phyloP scores from a whole-genome alignment of 2,113 vertebrate genomes.

The Ctenomys sociabilis region DNA sequence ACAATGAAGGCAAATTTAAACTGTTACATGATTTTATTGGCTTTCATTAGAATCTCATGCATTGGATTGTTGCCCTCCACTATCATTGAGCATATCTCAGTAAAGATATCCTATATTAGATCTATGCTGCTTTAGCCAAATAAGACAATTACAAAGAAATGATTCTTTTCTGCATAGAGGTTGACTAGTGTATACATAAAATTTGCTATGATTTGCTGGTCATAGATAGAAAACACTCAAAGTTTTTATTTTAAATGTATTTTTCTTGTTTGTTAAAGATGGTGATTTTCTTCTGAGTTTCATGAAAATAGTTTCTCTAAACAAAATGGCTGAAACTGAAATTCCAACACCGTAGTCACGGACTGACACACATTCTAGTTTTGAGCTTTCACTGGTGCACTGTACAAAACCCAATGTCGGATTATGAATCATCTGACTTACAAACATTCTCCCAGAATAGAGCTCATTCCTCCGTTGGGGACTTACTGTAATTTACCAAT shows the following conservation, averaged over 20 bases:
- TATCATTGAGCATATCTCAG: not conserved
- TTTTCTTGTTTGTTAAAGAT: slow-evolving; percentile 18
- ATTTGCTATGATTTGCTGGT: not conserved
- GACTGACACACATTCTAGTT: not conserved
- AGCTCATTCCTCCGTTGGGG: not conserved
- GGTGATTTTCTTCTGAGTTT: not conserved
- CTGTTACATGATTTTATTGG: not conserved
- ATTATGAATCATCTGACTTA: not conserved
- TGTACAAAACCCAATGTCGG: not conserved
- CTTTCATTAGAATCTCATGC: not conserved
- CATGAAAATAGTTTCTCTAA: slow-evolving; percentile 6
- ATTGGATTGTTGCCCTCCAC: not conserved
- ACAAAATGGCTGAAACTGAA: not conserved
- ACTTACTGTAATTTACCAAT: not conserved
- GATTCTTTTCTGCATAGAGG: not conserved
- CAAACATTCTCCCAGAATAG: not conserved
- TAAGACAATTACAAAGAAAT: not conserved
- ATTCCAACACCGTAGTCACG: not conserved
- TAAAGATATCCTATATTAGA: not conserved
- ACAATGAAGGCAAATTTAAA: not conserved
- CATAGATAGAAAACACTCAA: not conserved
- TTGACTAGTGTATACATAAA: not conserved
- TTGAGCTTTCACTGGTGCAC: not conserved
- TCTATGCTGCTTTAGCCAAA: not conserved
- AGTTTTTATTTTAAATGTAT: not conserved